A percentile compares a stretch with the other conserved stretches of the same genome.
Conservation (phyloP, 2,113 vertebrate species). For the Erpornis zantholeuca region DNA sequence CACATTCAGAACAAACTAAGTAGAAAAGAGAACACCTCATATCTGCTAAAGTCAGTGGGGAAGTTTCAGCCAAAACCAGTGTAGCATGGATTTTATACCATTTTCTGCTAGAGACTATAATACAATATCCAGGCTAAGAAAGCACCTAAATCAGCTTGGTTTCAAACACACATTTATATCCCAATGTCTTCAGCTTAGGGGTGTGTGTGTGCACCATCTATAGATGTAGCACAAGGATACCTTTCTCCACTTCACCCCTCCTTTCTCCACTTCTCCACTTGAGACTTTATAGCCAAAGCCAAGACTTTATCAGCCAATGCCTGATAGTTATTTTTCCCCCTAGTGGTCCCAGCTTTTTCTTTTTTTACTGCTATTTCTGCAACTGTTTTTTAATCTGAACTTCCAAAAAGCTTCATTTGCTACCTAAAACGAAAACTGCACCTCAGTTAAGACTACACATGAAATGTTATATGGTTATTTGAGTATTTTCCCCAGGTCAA, state of each 20-base stretch:
- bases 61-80: not conserved
- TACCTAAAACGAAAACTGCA: not conserved
- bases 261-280: no score
- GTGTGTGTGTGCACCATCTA: not conserved
- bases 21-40: not conserved
- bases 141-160: not conserved
- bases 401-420: not conserved
- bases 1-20: not conserved
- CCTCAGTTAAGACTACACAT: not conserved
- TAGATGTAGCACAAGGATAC: not conserved
- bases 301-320: not conserved
- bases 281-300: no score
- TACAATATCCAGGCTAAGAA: not conserved
- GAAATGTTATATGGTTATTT: not conserved
- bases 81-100: not conserved
- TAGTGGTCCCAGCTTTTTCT: not conserved
- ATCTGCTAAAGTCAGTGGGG: not conserved
- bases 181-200: not conserved
- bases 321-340: not conserved
- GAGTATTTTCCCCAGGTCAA: not conserved
- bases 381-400: not conserved
- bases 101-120: not conserved
- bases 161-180: not conserved
- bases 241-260: not conserved
- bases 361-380: not conserved